Evolutionary conservation across 2,113 vertebrate genomes (phyloP).

Genomic region (Chloropsis hardwickii): DNA sequence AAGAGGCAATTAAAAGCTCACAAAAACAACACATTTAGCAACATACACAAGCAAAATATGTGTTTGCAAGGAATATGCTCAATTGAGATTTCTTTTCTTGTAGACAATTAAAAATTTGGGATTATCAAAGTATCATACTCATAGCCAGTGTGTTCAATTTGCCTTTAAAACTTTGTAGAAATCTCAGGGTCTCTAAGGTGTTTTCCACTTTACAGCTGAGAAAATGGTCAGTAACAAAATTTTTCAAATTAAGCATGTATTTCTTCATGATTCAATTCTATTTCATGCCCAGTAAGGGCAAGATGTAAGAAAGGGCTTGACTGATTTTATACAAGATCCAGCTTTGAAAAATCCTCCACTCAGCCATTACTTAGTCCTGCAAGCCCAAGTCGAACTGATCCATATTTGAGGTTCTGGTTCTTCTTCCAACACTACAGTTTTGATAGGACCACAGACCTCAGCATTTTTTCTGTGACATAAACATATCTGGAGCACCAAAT

Average conservation of each 20-base stretch:
- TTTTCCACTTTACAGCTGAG: background rate
- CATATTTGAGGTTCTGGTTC: background rate
- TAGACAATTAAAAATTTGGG: background rate
- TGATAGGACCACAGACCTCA: background rate
- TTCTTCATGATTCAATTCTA: background rate
- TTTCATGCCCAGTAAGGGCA: rapidly evolving
- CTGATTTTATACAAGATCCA: background rate
- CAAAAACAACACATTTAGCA: background rate
- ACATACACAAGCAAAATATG: background rate
- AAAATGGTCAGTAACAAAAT: background rate
- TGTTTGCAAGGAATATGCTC: background rate
- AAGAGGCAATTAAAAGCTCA: background rate
- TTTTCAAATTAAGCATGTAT: background rate
- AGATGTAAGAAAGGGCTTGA: background rate
- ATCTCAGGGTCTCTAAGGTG: background rate
- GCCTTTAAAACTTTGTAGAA: background rate
- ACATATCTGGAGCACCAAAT: background rate
- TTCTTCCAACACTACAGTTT: background rate
- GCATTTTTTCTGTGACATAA: background rate
- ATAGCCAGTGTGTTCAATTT: background rate
- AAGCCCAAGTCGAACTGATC: background rate
- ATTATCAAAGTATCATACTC: background rate
- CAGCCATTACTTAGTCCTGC: background rate
- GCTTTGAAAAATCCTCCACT: background rate
- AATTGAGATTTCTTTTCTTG: background rate